Base-by-base conservation (phyloP, 2,113 vertebrate genomes). In the Salvelinus sp. region DNA sequence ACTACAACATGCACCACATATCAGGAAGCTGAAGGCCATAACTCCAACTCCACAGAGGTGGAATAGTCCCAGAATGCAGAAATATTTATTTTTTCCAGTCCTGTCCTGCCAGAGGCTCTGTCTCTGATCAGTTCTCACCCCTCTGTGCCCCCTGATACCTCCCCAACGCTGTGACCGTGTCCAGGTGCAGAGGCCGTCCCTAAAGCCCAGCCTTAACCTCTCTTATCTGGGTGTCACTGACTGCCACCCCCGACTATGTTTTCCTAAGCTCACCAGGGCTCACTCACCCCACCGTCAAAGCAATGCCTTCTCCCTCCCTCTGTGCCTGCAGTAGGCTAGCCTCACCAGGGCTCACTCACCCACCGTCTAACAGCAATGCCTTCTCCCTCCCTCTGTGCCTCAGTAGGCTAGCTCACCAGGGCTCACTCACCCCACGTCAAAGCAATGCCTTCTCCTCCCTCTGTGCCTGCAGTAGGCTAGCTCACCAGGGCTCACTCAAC, bases 181-280 rank as follows among this genome's bases (percentile, higher is more conserved):
- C 87, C 87, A 93, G 91, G 89, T 91, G 88, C 88, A 82, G 82
- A 78, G 84, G 71, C 85, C 7, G 73, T 83, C 76, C 76, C 74
- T 82, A 66, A 86, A 91, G 87, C 80, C 79, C 23, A 5, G 79
- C 85, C 82, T 90, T 91, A 90, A 91, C 89, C 90, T 92, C 82
- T 82, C 86, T 93, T 93, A 92, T 92, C 92, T 88, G 63, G 28
- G 75, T 87, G 88, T 89, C 88, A 89, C 83, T 89, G 85, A 88
- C 70, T 78, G 82, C 69, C 84, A 86, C 87, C 82, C 77, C 64
- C 6, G 38, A 77, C 64, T 73, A 28, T 91, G 88, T 91, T 92
- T 90, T 89, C 69, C 58, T 89, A 84, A 83, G 79, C 85, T 88
- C 79, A 77, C 88, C 25, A 72, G 75, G 69, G 71, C 80, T 84